Percentiles rank a stretch among this genome's conserved stretches.
These are phyloP conservation scores for Teleogryllus occipitalis DNA, from an alignment of 1,140 invertebrate genomes.

Conservation along the genomic window DNA sequence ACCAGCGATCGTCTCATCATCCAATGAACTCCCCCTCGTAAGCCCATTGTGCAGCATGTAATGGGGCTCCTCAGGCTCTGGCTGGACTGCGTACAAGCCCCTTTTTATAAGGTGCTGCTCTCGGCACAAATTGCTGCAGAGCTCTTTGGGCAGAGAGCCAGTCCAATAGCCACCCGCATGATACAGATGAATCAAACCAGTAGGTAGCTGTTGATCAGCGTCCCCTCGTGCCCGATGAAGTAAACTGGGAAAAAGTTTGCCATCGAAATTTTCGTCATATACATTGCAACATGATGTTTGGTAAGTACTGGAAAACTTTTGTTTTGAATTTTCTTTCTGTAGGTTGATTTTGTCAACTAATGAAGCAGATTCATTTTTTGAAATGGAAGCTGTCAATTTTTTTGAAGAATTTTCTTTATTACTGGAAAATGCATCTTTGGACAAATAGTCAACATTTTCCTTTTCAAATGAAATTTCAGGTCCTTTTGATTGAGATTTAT, in stretches of 20 bases:
- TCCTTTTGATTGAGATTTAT: background rate
- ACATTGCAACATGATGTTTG: background rate
- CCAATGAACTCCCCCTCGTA: background rate
- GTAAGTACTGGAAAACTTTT: background rate
- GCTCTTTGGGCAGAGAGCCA: background rate
- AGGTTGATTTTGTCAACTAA: background rate
- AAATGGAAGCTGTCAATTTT: background rate
- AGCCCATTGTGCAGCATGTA: background rate
- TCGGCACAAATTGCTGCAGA: background rate
- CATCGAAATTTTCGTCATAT: background rate
- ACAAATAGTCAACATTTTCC: background rate
- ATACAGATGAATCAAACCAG: background rate
- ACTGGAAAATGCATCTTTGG: background rate
- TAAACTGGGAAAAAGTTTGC: background rate
- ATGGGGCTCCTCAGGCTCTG: background rate
- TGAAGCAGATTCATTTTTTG: background rate
- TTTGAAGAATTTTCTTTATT: background rate
- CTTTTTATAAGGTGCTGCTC: background rate
- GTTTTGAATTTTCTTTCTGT: background rate
- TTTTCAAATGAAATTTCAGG: background rate
- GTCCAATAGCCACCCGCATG: background rate
- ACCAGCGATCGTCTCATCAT: slow-evolving; percentile 6
- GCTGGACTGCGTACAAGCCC: background rate
- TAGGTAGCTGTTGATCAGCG: background rate
- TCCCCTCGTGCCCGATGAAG: background rate